Evolutionary conservation across 2,797 vertebrate species (phyloP).

Genomic region (Siniperca undulata): DNA sequence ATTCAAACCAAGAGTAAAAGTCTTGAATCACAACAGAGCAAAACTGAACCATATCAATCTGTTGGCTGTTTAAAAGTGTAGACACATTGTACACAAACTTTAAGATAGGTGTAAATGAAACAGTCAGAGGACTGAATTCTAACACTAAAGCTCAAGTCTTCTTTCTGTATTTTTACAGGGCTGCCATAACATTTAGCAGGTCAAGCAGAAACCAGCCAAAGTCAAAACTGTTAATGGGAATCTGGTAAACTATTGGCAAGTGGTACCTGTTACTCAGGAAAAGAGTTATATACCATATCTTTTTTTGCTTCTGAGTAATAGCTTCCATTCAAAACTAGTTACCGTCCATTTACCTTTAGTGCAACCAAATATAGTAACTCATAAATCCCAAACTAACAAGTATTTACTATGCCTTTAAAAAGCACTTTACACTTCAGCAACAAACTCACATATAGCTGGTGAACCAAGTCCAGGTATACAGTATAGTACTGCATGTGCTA

Average conservation of each 20-base stretch:
- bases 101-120: constrained; percentile 35
- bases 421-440: constrained; percentile 55
- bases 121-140: constrained; percentile 22
- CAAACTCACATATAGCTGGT: constrained; percentile 57
- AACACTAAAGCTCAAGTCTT: constrained; percentile 15
- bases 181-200: not conserved
- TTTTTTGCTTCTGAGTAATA: not conserved
- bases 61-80: not conserved
- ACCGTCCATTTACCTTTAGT: not conserved
- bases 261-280: not conserved
- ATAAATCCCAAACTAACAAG: constrained; percentile 47
- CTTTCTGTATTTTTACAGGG: not conserved
- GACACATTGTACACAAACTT: not conserved
- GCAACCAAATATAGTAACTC: constrained; percentile 21
- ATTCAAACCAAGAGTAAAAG: not conserved
- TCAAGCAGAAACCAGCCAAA: not conserved
- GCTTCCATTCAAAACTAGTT: not conserved
- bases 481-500: not conserved
- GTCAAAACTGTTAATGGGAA: not conserved
- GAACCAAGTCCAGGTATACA: constrained; percentile 28
- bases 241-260: not conserved
- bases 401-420: constrained; percentile 53
- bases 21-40: not conserved
- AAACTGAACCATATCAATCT: not conserved
- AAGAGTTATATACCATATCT: too few species aligned